Base-by-base conservation (phyloP, 2,797 vertebrate species). In the Poecilia picta region DNA sequence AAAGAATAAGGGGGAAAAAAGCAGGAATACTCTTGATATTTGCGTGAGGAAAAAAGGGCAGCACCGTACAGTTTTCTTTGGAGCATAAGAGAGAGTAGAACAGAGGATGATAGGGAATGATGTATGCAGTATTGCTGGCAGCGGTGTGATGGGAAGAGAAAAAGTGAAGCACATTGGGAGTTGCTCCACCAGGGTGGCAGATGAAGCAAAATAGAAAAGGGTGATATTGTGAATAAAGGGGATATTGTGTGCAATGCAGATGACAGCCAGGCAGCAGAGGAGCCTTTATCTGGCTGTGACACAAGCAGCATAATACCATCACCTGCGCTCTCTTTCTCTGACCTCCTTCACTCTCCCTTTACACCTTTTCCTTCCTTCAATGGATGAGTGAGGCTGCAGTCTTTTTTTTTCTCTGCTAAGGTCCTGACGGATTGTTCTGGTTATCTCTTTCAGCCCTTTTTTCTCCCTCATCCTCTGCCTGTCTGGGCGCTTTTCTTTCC, bases 191-290 rank as follows among this genome's bases (percentile, higher is more conserved):
- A 46, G 88, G 85, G 88, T 87, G 85, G 87, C 81, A 92, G 89
- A 90, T 88, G 85, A 89, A 90, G 88, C 79, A 57, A 89, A 92
- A 92, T 82, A 79, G 81, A 86, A 80, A 85, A 83, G 85, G 88
- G 82, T 87, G 91, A 93, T 93, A 91, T 80, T 82, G 89, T 76
- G 75, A 91, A 92, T 90, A 91, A 94, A 93, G 85, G 88, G 85
- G 88, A 89, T 87, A 91, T 87, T 92, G 88, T 90, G 84, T 80
- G 89, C 59, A 76, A 92, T 93, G 91, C 88, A 90, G 91, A 92
- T 93, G 90, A 92, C 92, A 92, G 85, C 72, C 88, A 81, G 87
- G 81, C 74, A 4, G 84, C 79, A 85, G 66, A 81, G 76, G 76
- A 91, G 88, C 87, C 86, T 92, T 88, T 90, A 92, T 93, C 89